Base-by-base conservation (phyloP, 2,797 vertebrate species). In the Vespertilio murinus region DNA sequence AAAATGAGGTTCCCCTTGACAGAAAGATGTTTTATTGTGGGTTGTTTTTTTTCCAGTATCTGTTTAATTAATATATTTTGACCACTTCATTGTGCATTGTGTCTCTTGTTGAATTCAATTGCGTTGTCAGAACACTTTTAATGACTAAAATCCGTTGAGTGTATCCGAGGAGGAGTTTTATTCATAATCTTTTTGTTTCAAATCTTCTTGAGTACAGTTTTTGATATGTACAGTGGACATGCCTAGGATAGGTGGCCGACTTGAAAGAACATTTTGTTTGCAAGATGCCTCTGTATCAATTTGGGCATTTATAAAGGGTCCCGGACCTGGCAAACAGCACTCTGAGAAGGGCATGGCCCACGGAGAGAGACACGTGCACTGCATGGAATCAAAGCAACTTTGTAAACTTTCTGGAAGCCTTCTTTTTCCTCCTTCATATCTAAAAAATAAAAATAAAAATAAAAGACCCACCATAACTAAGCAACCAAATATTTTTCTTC, bases 361-460 rank as follows among this genome's bases (percentile, higher is more conserved):
- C 78, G 25, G 88, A 70, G 91, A 94, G 89, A 82, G 94, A 80
- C 23, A 81, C 92, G 7, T 3, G 33, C 35, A 17, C 92, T 83
- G 59, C 56, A 75, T 97, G 95, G 96, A 92, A 97, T 97, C 96
- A 88, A 97, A 96, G 74, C 78, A 47, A 93, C 93, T 94, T n/a
- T n/a, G 85, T 17, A 79, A 96, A 96, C 88, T 89, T 87, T 91
- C 54, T 81, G 54, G 65, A 90, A 40, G 69, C n/a, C 59, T 69
- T 28, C 20, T 78, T 33, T 35, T 16, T 38, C 40, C 69, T 83
- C 85, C 82, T 97, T 92, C 87, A 87, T 56, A 96, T 54, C 86
- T 91, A 5, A 54, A 75, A 33, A 56, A 42, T 22, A 12, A 10
- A 6, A 54, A 59, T 49, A 88, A 82, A 22, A 20, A 54, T 42